Evolutionary conservation across 2,888 invertebrate species (phyloP), one percentile per base, ranked within the genome.

Genomic region (Leucophora obtusa): DNA sequence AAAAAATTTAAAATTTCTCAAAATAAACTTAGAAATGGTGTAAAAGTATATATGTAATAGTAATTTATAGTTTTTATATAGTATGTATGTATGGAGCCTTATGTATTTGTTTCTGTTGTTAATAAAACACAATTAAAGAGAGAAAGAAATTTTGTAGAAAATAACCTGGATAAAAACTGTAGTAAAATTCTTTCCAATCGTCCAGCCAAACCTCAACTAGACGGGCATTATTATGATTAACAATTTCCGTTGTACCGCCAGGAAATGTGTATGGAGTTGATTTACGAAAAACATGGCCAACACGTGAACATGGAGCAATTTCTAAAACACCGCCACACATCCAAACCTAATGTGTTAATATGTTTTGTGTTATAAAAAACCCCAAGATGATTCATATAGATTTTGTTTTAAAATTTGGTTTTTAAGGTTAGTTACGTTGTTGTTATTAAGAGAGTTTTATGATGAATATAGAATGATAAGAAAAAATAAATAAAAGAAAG

Each of bases 151-250:
- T 66, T 24, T 28, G 28, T 28, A 74, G 17, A 60, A 82, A 28
- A 87, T 90, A 92, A 97, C 97, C 97, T 95, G 97, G 97, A 93
- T 97, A 97, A 93, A 98, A 97, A 93, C 96, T 96, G 95, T 97
- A 98, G 95, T 97, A 98, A 95, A 98, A 98, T 91, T 96, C 96
- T 93, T 97, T 97, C 96, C 98, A 98, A 89, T 98, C 97, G 93
- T 99, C 99, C 92, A 99, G 95, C 99, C 99, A 99, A 87, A 99
- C 99, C 91, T 98, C 97, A 84, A 98, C 98, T 88, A 98, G 95
- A 86, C 99, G 94, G 90, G 98, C 97, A 92, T 98, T 98, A 94
- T 99, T 99, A 93, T 98, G 97, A 93, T 98, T 98, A 91, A 99
- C 98, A 90, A 98, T 97, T 89, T 95, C 95, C 91, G 96, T 96